Conservation (phyloP, 2,797 vertebrate genomes). For the Iguana delicatissima region DNA sequence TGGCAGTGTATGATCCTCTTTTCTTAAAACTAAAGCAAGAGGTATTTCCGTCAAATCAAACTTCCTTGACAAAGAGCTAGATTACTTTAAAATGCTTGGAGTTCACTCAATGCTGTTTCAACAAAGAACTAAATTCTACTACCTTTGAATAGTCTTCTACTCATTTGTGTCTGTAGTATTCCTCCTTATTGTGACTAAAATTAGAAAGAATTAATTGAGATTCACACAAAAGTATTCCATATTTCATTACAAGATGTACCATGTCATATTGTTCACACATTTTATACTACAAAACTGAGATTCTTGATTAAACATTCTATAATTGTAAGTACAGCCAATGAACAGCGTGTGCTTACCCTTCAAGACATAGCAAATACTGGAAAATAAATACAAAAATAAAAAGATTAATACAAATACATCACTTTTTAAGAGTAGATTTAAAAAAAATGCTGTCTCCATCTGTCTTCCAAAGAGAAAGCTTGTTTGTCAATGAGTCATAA, state of each 20-base stretch:
- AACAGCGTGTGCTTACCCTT: slow-evolving; percentile 21
- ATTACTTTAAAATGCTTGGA: neutral
- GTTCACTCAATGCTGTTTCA: neutral
- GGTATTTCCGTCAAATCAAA: neutral
- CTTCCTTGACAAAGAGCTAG: neutral
- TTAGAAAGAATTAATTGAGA: neutral
- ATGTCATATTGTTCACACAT: slow-evolving; percentile 24
- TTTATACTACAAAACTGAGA: slow-evolving; percentile 41
- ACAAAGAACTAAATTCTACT: neutral
- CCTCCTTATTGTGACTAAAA: neutral
- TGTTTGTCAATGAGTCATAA: slow-evolving; percentile 56
- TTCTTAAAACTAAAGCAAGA: neutral
- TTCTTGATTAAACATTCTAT: slow-evolving; percentile 19
- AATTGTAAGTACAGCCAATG: slow-evolving; percentile 34
- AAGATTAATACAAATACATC: slow-evolving; percentile 46
- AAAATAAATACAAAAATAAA: slow-evolving; percentile 57
- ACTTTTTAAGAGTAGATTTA: slow-evolving; percentile 56
- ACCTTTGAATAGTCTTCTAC: neutral
- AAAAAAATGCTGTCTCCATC: slow-evolving; percentile 71
- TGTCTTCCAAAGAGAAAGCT: slow-evolving; percentile 59
- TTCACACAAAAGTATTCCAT: slow-evolving; percentile 5
- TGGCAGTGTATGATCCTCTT: neutral
- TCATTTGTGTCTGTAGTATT: neutral
- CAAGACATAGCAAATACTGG: neutral
- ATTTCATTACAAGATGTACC: neutral